A percentile compares a stretch with the other conserved stretches of the same genome.
phyloP scores from a whole-genome alignment of 2,888 invertebrate species.

The Chymomyza amoena region DNA sequence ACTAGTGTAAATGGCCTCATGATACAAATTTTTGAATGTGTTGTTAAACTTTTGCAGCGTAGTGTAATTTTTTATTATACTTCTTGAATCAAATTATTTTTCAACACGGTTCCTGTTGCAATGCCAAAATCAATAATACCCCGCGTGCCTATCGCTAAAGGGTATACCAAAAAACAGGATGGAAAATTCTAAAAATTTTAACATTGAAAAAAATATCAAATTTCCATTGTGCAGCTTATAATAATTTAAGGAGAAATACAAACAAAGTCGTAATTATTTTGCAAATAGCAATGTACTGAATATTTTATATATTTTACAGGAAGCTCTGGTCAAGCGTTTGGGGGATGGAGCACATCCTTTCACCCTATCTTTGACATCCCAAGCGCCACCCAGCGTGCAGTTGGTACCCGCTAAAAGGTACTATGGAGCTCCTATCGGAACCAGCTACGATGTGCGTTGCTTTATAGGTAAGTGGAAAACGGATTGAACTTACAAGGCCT shows the following conservation, averaged over 20 bases:
- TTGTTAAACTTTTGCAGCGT: no score
- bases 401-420: conserved; percentile 94
- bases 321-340: conserved; percentile 87
- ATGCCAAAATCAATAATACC: no score
- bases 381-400: conserved; percentile 94
- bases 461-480: conserved; percentile 85
- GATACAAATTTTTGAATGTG: no score
- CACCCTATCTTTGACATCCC: conserved; percentile 87
- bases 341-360: conserved; percentile 90
- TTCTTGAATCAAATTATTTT: no score
- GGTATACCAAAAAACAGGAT: conserved; percentile 2
- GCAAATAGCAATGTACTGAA: background rate
- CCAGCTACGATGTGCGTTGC: conserved; percentile 92
- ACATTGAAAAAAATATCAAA: background rate
- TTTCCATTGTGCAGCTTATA: background rate
- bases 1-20: no score
- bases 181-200: conserved; percentile 31
- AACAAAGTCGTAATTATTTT: background rate
- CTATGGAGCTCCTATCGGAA: conserved; percentile 93
- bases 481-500: background rate
- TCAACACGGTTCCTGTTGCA: no score
- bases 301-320: conserved; percentile 80
- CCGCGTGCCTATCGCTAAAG: no score
- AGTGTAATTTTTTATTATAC: no score
- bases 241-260: background rate